A percentile compares a stretch with the other conserved stretches of the same genome.
Evolutionary conservation across 37 sponge, comb jelly and placozoan genomes (phyloP).

Genomic region (Ianthella basta): DNA sequence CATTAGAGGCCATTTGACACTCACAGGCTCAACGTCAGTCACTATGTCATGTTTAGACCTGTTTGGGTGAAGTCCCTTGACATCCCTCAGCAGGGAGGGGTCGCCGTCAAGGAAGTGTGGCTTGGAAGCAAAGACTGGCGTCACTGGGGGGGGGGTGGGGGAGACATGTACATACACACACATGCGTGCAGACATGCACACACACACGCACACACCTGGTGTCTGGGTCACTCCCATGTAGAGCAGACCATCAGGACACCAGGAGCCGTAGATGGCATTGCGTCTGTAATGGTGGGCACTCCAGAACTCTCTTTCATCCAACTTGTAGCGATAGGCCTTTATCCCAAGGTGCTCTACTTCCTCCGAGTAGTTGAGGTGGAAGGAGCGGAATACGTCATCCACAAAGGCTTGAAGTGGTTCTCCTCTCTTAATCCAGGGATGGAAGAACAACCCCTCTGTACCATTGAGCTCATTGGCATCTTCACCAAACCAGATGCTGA

Average conservation of each 20-base stretch:
- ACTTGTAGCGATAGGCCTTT: conserved; percentile 56
- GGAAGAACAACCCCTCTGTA: conserved; percentile 88
- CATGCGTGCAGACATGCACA: conserved; percentile 4
- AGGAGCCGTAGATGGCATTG: conserved; percentile 68
- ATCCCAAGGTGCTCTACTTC: conserved; percentile 47
- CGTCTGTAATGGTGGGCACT: conserved; percentile 39
- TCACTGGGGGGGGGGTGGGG: conserved; percentile 30
- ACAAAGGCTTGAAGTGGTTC: conserved; percentile 69
- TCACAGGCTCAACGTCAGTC: conserved; percentile 71
- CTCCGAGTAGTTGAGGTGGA: conserved; percentile 48
- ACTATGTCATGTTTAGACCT: conserved; percentile 49
- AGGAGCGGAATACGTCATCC: conserved; percentile 73
- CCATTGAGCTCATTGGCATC: conserved; percentile 69
- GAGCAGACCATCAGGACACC: conserved; percentile 71
- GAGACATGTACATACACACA: background rate
- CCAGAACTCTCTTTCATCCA: conserved; percentile 44
- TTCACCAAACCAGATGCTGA: conserved; percentile 51
- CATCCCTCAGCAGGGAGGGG: conserved; percentile 42
- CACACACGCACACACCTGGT: conserved; percentile 31
- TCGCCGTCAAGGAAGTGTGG: conserved; percentile 86
- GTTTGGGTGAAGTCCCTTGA: conserved; percentile 46
- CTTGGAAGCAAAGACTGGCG: conserved; percentile 81
- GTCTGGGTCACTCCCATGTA: conserved; percentile 58
- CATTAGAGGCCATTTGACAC: background rate
- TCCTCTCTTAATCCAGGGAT: conserved; percentile 59